phyloP scores from a whole-genome alignment of 2,888 invertebrate genomes.

The Candidula unifasciata region DNA sequence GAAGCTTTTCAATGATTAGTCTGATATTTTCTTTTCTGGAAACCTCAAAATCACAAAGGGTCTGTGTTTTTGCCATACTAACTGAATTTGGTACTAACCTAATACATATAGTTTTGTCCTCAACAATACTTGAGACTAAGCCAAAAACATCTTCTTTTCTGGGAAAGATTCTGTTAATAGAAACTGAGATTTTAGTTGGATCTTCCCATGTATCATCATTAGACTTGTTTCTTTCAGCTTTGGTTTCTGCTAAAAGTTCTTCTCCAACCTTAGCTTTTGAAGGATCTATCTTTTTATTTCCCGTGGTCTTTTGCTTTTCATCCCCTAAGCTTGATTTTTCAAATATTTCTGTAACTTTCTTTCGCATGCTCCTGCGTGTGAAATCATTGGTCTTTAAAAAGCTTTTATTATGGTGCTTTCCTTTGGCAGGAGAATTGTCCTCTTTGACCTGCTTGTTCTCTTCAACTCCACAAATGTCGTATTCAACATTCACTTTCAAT shows the following conservation, averaged over 20 bases:
- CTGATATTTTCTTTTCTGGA: background rate
- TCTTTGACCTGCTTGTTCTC: background rate
- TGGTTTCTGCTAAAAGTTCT: background rate
- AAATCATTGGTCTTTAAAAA: too few relatives aligned
- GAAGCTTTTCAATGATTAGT: background rate
- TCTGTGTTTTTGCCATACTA: background rate
- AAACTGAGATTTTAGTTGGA: slow-evolving; percentile 10
- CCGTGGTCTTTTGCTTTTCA: background rate
- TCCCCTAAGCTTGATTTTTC: background rate
- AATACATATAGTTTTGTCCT: background rate
- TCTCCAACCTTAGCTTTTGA: background rate
- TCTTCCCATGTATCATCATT: background rate
- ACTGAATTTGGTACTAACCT: background rate
- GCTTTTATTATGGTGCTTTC: background rate
- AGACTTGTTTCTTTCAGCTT: background rate
- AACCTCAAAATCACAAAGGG: background rate
- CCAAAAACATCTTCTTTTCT: background rate
- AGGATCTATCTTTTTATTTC: too few relatives aligned
- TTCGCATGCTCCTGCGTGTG: background rate
- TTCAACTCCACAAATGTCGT: slow-evolving; percentile 14
- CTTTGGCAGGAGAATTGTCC: background rate
- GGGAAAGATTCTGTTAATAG: slow-evolving; percentile 15
- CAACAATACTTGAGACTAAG: background rate
- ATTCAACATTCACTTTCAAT: background rate
- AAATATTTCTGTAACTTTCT: background rate